phyloP scores from a whole-genome alignment of 2,113 vertebrate species.

The Scomber scombrus region DNA sequence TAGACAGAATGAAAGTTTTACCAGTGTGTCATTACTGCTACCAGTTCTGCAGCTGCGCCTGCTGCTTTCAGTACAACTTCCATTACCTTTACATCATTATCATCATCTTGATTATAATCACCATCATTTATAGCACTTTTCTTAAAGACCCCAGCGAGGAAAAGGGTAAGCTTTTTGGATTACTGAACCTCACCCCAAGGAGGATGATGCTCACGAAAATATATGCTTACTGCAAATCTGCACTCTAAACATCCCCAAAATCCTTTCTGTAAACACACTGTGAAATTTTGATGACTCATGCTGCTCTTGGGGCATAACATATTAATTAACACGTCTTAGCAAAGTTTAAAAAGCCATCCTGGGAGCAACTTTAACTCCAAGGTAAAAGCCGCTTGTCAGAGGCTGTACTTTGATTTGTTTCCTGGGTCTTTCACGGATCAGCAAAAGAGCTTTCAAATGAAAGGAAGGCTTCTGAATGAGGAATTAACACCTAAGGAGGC shows the following conservation, averaged over 20 bases:
- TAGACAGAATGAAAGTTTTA: too few relatives aligned
- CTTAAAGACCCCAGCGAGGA: slow-evolving; percentile 47
- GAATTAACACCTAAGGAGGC: background rate
- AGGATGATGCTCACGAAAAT: slow-evolving; percentile 53
- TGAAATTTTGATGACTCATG: slow-evolving; percentile 67
- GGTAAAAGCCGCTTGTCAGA: slow-evolving; percentile 48
- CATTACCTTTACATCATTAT: slow-evolving; percentile 47
- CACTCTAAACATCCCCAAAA: slow-evolving; percentile 43
- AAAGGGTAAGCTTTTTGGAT: slow-evolving; percentile 42
- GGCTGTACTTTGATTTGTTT: slow-evolving; percentile 28
- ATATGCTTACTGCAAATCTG: slow-evolving; percentile 48
- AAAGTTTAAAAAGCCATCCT: slow-evolving; percentile 44
- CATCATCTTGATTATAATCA: slow-evolving; percentile 63
- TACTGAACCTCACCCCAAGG: slow-evolving; percentile 55
- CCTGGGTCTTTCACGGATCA: slow-evolving; percentile 4
- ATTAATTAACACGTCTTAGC: slow-evolving; percentile 66
- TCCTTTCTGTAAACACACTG: slow-evolving; percentile 61
- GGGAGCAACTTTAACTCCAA: slow-evolving; percentile 33
- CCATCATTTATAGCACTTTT: slow-evolving; percentile 45
- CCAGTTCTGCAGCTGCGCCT: slow-evolving; percentile 11
- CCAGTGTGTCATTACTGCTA: too few relatives aligned
- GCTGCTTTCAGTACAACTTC: background rate
- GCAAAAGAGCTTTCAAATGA: slow-evolving; percentile 5
- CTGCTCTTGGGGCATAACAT: slow-evolving; percentile 55
- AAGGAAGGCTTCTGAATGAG: background rate